phyloP scores from a whole-genome alignment of 2,797 vertebrate genomes.

The Chelidonichthys spinosus region DNA sequence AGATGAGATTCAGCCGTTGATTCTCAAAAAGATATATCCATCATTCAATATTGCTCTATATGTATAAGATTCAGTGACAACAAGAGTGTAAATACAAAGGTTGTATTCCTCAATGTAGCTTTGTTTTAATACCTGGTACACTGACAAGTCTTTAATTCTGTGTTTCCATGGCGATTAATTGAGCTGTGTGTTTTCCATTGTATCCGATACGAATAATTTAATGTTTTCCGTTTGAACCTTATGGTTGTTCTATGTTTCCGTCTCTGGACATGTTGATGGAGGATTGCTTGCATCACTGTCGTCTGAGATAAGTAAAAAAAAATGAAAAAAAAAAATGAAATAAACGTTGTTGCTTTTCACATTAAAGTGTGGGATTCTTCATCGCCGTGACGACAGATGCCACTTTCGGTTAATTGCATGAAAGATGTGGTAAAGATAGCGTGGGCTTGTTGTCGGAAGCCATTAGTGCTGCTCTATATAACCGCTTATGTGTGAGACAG shows the following conservation, averaged over 20 bases:
- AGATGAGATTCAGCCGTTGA: conserved; percentile 8
- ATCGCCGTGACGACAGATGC: not conserved
- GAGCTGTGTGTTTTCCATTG: conserved; percentile 48
- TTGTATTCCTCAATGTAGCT: conserved; percentile 38
- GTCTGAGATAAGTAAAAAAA: conserved; percentile 48
- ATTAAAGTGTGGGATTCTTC: conserved; percentile 27
- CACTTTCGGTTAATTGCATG: not conserved
- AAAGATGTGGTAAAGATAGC: not conserved
- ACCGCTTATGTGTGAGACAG: not conserved
- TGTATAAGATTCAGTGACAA: conserved; percentile 22
- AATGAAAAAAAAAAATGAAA: conserved; percentile 56
- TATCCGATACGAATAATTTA: conserved; percentile 68
- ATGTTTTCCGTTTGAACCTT: conserved; percentile 63
- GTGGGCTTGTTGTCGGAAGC: not conserved
- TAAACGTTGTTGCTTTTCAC: conserved; percentile 72
- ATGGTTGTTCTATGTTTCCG: conserved; percentile 48
- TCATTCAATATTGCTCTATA: not conserved
- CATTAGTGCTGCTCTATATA: not conserved
- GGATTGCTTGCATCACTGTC: conserved; percentile 57
- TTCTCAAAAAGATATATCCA: not conserved
- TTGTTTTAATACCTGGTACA: conserved; percentile 41
- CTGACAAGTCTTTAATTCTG: conserved; percentile 36
- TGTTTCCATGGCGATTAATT: conserved; percentile 49
- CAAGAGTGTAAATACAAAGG: conserved; percentile 53
- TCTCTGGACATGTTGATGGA: conserved; percentile 59